These are phyloP conservation scores for Muricea muricata DNA, from an alignment of 92 coral and sea anemone genomes.

Conservation along the genomic window DNA sequence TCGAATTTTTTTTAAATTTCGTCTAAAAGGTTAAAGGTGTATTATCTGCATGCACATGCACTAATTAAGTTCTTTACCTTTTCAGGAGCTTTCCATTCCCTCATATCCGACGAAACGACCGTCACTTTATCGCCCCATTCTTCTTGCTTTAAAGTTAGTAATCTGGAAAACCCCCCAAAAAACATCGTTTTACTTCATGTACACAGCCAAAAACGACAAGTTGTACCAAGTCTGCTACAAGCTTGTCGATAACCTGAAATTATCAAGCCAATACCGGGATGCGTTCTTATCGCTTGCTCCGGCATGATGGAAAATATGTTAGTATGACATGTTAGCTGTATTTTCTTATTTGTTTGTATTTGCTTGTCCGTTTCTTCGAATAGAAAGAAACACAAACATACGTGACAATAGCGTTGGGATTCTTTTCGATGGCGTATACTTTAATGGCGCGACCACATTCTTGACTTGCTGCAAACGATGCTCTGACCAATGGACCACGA, in stretches of 20 bases:
- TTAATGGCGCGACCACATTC: conserved; percentile 79
- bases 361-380: not conserved
- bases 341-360: not conserved
- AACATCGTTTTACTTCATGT: not conserved
- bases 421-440: conserved; percentile 97
- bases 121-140: conserved; percentile 95
- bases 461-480: conserved; percentile 86
- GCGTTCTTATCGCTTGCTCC: no score
- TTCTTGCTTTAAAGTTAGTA: conserved; percentile 84
- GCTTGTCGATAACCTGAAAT: no score
- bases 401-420: conserved; percentile 98
- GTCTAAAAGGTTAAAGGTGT: no score
- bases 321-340: no score
- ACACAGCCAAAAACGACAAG: no score
- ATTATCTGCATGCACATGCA: not conserved
- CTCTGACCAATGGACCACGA: conserved; percentile 93
- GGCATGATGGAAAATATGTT: no score
- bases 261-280: no score
- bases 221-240: no score
- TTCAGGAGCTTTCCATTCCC: conserved; percentile 98
- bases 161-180: conserved; percentile 53
- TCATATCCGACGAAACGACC: conserved; percentile 98
- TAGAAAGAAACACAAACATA: conserved; percentile 44
- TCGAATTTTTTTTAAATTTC: no score
- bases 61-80: conserved; percentile 58